Evolutionary conservation across 1,140 invertebrate genomes (phyloP).

Genomic region (Andrena cerasifolii): DNA sequence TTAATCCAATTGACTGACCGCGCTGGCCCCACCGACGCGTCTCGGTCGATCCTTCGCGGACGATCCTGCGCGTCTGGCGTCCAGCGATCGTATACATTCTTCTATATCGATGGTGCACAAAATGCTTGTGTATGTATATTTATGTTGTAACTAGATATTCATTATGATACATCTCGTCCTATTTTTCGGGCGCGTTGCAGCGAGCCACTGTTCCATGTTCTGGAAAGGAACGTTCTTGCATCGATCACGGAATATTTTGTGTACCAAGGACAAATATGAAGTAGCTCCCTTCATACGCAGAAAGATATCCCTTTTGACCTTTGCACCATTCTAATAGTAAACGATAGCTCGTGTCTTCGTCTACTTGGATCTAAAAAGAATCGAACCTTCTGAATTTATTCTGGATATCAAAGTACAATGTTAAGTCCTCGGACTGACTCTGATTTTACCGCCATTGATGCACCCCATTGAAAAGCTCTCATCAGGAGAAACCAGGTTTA

Average conservation of each 20-base stretch:
- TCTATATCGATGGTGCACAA: constrained; percentile 78
- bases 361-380: no score
- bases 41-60: constrained; percentile 34
- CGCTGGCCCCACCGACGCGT: constrained; percentile 74
- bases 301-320: no score
- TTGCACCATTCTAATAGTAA: background rate
- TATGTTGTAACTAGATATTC: constrained; percentile 81
- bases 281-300: background rate
- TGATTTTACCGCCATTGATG: no score
- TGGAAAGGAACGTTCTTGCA: background rate
- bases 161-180: constrained; percentile 69
- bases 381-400: no score
- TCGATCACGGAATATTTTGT: constrained; percentile 2
- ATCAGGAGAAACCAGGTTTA: no score
- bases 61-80: constrained; percentile 67
- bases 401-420: no score
- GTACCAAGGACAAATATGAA: background rate
- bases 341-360: background rate
- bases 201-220: constrained; percentile 55
- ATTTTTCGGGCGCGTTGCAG: constrained; percentile 65
- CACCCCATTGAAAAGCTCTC: no score
- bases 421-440: no score
- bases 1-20: constrained; percentile 68
- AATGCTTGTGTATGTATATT: constrained; percentile 83
- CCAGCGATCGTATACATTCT: constrained; percentile 72